Conservation (phyloP, 2,888 invertebrate genomes). For the Odontocerum albicorne region DNA sequence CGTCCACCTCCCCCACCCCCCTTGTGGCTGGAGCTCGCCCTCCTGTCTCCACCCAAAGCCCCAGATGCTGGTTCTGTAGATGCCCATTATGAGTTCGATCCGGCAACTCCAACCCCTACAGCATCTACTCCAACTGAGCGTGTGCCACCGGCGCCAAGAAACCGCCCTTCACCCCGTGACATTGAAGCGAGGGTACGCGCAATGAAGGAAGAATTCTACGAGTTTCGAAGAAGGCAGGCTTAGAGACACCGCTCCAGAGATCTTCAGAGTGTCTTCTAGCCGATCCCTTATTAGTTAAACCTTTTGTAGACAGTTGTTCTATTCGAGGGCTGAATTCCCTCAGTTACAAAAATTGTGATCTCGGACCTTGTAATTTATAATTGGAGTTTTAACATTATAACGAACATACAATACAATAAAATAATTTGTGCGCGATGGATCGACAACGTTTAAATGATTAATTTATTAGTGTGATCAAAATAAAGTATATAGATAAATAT, state of each 20-base stretch:
- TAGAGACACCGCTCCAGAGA: conserved; percentile 77
- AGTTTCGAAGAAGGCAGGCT: conserved; percentile 87
- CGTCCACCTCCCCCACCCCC: conserved; percentile 64
- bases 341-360: conserved; percentile 25
- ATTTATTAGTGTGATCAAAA: conserved; percentile 21
- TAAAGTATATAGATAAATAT: conserved; percentile 11
- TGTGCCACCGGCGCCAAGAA: conserved; percentile 47
- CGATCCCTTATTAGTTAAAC: conserved; percentile 10
- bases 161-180: conserved; percentile 52
- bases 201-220: conserved; percentile 93
- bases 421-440: conserved; percentile 22
- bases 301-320: conserved; percentile 23
- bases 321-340: conserved; percentile 7
- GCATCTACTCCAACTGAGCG: conserved; percentile 74
- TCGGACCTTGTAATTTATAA: conserved; percentile 26
- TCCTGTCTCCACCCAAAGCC: conserved; percentile 62
- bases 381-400: conserved; percentile 21
- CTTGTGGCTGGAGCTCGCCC: conserved; percentile 66
- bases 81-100: conserved; percentile 95
- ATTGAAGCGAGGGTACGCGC: conserved; percentile 89
- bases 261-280: conserved; percentile 76
- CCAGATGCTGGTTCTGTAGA: conserved; percentile 86
- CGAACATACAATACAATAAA: conserved; percentile 6
- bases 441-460: conserved; percentile 24
- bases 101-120: conserved; percentile 81